Evolutionary conservation across 2,888 invertebrate genomes (phyloP), one percentile per base, ranked within the genome.

Genomic region (Eristalis tenax): DNA sequence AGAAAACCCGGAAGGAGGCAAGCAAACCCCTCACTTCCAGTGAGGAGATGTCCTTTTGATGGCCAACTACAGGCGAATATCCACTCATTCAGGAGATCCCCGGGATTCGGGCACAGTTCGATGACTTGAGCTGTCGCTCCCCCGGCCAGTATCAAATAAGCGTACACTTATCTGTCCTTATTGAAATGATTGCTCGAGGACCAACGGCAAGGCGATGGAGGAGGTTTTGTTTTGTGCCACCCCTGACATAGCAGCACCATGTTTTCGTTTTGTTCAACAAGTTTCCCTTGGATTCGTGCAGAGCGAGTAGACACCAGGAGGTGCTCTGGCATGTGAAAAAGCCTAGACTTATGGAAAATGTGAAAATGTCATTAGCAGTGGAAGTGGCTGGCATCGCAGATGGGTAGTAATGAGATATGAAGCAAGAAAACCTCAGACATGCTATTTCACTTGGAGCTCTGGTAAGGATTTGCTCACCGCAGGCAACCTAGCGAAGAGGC

Each of bases 371-470:
- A 85, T 81, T 81, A 71, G 71, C 77, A 66, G 57, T 57, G 59
- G 64, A 85, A 82, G 82, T 85, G 64, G 82, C 76, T 65, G 71
- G 76, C 71, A 81, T 77, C 68, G 81, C 40, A 85, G 85, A 68
- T 35, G 76, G 43, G 68, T 77, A 63, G 77, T 85, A 82, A 85
- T 81, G 73, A 82, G 82, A 77, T 85, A 85, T 77, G 73, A 28
- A 59, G 65, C 85, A 73, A 81, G 56, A 56, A 43, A 50, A 4
- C 50, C 40, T 43, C 43, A 66, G 26, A 63, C 32, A 59, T 13
- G 40, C 23, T 59, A 66, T 65, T 75, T 75, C 57, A 3, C 32
- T 80, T 22, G 26, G 18, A 43, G 28, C 26, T 78, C 64, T 78
- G 38, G 75, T 10, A 56, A 63, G 35, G 50, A 69, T 69, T 15